A percentile compares a stretch with the other conserved stretches of the same genome.
phyloP scores from a whole-genome alignment of 2,113 vertebrate species.

The Myrmecobius fasciatus region DNA sequence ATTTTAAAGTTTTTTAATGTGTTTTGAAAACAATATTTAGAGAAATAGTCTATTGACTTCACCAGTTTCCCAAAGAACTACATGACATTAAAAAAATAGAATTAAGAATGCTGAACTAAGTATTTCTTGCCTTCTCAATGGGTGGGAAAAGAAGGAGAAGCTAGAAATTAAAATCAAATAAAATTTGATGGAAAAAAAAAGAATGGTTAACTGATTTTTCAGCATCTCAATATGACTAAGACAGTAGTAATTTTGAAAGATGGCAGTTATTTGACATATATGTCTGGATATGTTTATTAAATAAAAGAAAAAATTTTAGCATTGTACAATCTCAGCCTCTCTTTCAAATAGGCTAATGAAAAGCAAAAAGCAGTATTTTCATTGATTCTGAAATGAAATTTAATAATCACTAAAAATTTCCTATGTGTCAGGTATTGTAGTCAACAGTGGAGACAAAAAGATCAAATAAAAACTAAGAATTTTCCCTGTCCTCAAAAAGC shows the following conservation, averaged over 20 bases:
- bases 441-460: neutral
- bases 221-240: neutral
- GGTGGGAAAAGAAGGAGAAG: neutral
- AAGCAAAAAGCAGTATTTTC: slow-evolving; percentile 20
- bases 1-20: too few species aligned
- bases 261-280: neutral
- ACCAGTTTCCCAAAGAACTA: neutral
- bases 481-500: neutral
- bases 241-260: neutral
- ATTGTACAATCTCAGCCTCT: rapidly evolving
- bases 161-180: neutral
- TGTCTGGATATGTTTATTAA: slow-evolving; percentile 9
- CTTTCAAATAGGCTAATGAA: slow-evolving; percentile 12
- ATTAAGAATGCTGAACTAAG: neutral
- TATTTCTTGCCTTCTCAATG: neutral
- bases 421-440: neutral
- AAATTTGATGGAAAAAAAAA: neutral
- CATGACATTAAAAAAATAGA: neutral
- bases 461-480: neutral
- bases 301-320: slow-evolving; percentile 36
- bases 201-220: neutral
- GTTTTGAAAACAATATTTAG: neutral
- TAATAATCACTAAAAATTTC: neutral
- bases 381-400: slow-evolving; percentile 1
- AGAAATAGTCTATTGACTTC: neutral